Evolutionary conservation across 2,888 invertebrate genomes (phyloP), one percentile per base, ranked within the genome.

Genomic region (Watsonalla cultraria): DNA sequence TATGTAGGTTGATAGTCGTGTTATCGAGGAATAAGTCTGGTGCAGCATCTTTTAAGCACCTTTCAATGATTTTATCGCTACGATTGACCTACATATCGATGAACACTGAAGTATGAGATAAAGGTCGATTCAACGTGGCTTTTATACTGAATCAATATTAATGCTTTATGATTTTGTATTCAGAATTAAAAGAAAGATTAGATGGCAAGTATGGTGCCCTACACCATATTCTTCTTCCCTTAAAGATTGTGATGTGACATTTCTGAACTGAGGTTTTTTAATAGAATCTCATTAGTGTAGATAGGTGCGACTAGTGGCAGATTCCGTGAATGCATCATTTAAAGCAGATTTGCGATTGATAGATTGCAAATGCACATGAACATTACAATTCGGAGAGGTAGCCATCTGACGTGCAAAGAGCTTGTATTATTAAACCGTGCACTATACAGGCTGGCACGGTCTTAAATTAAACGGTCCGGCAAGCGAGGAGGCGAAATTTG

Each of bases 31-130:
- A 61, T 60, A 60, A 69, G 67, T 65, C 60, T 59, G 59, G 65
- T 66, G 70, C 61, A 66, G 65, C 67, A 70, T 72, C 68, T 70
- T 61, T 66, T 64, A 70, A 75, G 71, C 59, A 64, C 24, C 45
- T 62, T 67, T 74, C 69, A 68, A 65, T 61, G 76, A 76, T 76
- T 67, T 71, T 77, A 77, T 77, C 77, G 71, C 65, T 51, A 55
- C 65, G 62, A 66, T 70, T 70, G 74, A 72, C 73, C 74, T 60
- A 72, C 65, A 73, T 76, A 64, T 62, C 51, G 52, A 50, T 24
- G 49, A 52, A 54, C 59, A 59, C 56, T 61, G 54, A 56, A 59
- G 54, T 58, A 59, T 57, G 62, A 57, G 59, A 42, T 42, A 42
- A 42, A 42, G 11, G 11, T 42, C 42, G 5, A 42, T 42, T 11